These are phyloP conservation scores for Betta splendens DNA, from an alignment of 2,797 vertebrate genomes.

Conservation along the genomic window DNA sequence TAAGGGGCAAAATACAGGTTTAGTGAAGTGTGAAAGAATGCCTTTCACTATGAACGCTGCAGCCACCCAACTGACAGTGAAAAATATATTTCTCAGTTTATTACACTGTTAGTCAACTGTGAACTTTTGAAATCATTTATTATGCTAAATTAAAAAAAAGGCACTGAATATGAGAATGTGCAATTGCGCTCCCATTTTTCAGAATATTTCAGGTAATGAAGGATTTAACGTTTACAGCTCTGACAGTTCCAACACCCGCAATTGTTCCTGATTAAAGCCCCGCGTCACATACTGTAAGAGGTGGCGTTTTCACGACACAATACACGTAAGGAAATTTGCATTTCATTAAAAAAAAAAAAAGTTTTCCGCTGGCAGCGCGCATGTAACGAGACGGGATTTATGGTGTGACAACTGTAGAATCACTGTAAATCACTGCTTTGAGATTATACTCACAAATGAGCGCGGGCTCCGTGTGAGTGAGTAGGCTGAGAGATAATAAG, in stretches of 20 bases:
- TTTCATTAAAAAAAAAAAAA: constrained; percentile 17
- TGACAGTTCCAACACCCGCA: not conserved
- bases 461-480: constrained; percentile 13
- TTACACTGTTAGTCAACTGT: constrained; percentile 43
- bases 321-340: constrained; percentile 26
- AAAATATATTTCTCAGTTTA: constrained; percentile 50
- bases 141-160: constrained; percentile 25
- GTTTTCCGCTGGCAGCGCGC: not conserved
- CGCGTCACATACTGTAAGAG: constrained; percentile 1
- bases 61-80: constrained; percentile 39
- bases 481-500: constrained; percentile 1
- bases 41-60: constrained; percentile 74
- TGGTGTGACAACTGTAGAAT: constrained; percentile 24
- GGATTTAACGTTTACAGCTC: not conserved
- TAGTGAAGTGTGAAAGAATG: constrained; percentile 76
- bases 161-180: not conserved
- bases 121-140: constrained; percentile 56
- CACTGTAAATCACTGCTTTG: constrained; percentile 11
- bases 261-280: constrained; percentile 18
- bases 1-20: constrained; percentile 70
- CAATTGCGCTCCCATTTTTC: not conserved
- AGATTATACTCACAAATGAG: constrained; percentile 19
- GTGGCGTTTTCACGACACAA: constrained; percentile 17
- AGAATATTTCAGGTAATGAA: constrained; percentile 1
- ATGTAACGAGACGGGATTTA: constrained; percentile 36